Evolutionary conservation across 1,140 invertebrate genomes (phyloP).

Genomic region (Drosophila cardini): DNA sequence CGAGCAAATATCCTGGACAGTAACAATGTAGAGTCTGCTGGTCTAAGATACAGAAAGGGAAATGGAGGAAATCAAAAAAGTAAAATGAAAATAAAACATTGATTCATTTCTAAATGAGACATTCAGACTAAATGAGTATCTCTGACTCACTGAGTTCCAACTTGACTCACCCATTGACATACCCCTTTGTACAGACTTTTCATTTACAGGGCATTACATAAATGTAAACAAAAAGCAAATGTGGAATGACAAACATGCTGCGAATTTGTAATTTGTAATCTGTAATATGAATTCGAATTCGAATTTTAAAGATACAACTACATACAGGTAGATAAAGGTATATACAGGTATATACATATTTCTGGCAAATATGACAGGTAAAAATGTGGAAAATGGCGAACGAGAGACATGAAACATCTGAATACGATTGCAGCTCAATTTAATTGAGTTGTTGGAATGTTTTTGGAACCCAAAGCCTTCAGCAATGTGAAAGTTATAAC

Average conservation of each 20-base stretch:
- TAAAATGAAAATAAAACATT: not conserved
- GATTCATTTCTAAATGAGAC: not conserved
- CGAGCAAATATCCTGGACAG: not conserved
- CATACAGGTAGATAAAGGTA: conserved; percentile 29
- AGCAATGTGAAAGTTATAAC: conserved; percentile 10
- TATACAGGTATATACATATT: not conserved
- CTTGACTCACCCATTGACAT: not conserved
- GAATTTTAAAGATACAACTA: conserved; percentile 35
- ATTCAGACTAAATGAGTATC: no score
- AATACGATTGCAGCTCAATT: conserved; percentile 77
- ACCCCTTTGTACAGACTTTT: not conserved
- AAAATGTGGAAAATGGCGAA: conserved; percentile 39
- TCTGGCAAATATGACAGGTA: conserved; percentile 42
- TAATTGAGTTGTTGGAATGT: conserved; percentile 75
- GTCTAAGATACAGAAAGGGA: not conserved
- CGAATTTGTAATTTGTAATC: conserved; percentile 83
- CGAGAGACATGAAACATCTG: conserved; percentile 36
- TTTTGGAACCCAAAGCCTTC: conserved; percentile 6
- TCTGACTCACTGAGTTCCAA: not conserved
- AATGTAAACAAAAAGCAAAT: conserved; percentile 43
- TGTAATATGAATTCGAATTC: conserved; percentile 57
- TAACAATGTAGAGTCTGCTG: not conserved
- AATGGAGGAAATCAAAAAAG: not conserved
- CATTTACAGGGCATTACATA: conserved; percentile 8
- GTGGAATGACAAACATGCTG: conserved; percentile 79